Base-by-base conservation (phyloP, 2,888 invertebrate genomes). In the Sympetrum striolatum region DNA sequence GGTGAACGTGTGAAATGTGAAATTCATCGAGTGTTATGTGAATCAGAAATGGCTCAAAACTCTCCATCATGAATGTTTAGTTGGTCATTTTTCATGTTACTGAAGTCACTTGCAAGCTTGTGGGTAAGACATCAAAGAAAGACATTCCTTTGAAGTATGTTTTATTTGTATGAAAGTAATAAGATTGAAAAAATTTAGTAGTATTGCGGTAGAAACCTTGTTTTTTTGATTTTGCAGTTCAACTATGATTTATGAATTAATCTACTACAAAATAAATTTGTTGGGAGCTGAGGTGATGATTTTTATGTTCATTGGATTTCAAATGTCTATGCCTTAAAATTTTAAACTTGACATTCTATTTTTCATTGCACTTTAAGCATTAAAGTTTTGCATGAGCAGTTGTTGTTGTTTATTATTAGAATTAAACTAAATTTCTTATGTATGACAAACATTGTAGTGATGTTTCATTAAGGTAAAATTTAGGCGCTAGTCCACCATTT, bases 101-200 rank as follows among this genome's bases (percentile, higher is more conserved):
- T 58, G 60, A 86, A 39, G 60, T n/a, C 64, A 64, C 6, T 22
- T 58, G 60, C 60, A 86, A 60, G 86, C 86, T 86, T 86, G 86
- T 86, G 58, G 58, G n/a, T 60, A 86, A 86, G 82, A 86, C 64
- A 86, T 22, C 25, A 14, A 64, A 35, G 39, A 86, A 86, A 53
- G 37, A 86, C 86, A 86, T 86, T 86, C 86, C 86, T 86, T 86
- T 86, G 10, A 73, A 73, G 14, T 25, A 12, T 73, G 73, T 73
- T 73, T 64, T 2, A 31, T 73, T 73, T 73, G 31, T 73, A 14
- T 86, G 60, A 86, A 86, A 64, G 22, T 22, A 60, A 53, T 82
- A 15, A 35, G n/a, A 14, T 73, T 73, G 73, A 25, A 73, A 73
- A 73, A 12, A 73, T 10, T 73, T 1, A 73, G 31, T 73, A 73